Conservation (phyloP, 2,797 vertebrate genomes). For the Hypotaenidia okinawae region DNA sequence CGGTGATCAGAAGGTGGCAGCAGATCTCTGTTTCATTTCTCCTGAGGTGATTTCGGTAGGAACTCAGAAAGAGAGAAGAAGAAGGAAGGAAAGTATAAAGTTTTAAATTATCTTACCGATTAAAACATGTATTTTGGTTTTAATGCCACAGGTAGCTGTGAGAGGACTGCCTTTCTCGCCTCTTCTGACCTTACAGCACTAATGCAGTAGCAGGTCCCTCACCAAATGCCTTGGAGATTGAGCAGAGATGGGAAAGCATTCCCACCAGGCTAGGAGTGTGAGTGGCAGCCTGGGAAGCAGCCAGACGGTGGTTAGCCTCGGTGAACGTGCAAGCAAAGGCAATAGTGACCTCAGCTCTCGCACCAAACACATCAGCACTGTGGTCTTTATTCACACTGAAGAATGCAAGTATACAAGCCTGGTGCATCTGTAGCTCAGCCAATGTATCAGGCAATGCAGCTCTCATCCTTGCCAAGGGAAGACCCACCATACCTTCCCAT, state of each 20-base stretch:
- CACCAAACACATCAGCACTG: accelerated
- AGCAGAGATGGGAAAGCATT: not conserved
- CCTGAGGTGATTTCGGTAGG: not conserved
- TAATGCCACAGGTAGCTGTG: not conserved
- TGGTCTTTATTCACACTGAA: not conserved
- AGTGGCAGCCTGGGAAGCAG: not conserved
- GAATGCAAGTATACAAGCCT: not conserved
- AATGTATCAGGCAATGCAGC: not conserved
- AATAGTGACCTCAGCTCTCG: not conserved
- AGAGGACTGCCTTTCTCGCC: not conserved
- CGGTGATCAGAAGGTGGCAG: slow-evolving; percentile 66
- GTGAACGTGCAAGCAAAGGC: not conserved
- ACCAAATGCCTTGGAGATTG: not conserved
- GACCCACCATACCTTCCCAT: not conserved
- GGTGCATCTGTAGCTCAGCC: not conserved
- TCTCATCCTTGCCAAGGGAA: not conserved
- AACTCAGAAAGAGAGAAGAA: not conserved
- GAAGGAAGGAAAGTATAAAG: not conserved
- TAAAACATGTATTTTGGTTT: not conserved
- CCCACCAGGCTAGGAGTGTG: not conserved
- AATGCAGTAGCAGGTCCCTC: not conserved
- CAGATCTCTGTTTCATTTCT: slow-evolving; percentile 32
- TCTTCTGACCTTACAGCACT: not conserved
- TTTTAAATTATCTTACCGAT: not conserved
- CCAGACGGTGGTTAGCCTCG: not conserved